Conservation (phyloP, 2,113 vertebrate species). For the Pluvialis apricaria region DNA sequence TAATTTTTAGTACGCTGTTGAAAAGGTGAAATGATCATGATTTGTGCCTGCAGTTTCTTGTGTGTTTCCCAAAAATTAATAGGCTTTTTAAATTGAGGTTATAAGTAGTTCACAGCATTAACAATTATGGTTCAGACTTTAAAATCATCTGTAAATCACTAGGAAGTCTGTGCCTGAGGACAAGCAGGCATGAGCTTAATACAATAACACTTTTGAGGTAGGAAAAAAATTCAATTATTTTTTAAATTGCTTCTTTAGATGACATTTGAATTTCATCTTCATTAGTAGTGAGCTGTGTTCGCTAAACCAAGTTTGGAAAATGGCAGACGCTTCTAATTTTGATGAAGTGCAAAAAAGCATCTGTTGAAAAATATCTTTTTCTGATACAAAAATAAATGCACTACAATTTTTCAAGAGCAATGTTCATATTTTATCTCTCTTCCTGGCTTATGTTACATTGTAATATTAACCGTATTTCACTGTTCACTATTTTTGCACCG, state of each 20-base stretch:
- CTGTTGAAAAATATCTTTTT: background rate
- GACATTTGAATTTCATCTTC: slow-evolving; percentile 31
- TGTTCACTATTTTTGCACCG: background rate
- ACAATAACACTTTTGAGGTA: background rate
- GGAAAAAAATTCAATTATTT: background rate
- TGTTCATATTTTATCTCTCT: background rate
- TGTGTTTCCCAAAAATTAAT: background rate
- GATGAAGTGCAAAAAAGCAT: background rate
- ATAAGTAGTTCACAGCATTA: background rate
- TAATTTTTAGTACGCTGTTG: background rate
- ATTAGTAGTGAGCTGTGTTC: background rate
- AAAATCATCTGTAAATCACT: slow-evolving; percentile 3
- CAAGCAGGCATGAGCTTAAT: background rate
- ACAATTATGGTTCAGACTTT: background rate
- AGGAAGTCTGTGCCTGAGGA: background rate
- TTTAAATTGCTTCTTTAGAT: background rate
- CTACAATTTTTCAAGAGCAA: background rate
- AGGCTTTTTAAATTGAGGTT: slow-evolving; percentile 2
- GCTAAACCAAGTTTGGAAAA: background rate
- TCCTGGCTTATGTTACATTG: background rate
- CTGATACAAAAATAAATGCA: background rate
- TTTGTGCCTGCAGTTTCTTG: background rate
- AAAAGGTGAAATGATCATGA: background rate
- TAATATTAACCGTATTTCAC: background rate
- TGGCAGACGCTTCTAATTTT: background rate